phyloP scores from a whole-genome alignment of 2,113 vertebrate species.

The Epinephelus moara region DNA sequence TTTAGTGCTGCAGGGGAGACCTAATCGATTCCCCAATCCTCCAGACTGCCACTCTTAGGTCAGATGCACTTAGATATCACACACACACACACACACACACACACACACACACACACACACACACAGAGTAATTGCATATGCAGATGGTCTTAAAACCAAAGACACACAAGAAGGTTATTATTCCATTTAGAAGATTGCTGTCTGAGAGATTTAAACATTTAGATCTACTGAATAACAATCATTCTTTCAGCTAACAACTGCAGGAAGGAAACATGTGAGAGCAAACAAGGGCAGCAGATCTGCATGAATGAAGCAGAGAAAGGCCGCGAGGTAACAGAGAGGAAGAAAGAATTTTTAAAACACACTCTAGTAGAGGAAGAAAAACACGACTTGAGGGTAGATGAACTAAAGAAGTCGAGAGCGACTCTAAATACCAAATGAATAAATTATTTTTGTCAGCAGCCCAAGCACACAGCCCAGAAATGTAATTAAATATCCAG shows the following conservation, averaged over 20 bases:
- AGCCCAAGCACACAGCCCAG: constrained; percentile 51
- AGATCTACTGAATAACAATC: not conserved
- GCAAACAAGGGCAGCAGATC: not conserved
- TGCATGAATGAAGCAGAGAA: constrained; percentile 31
- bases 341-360: constrained; percentile 22
- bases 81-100: not conserved
- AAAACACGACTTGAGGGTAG: not conserved
- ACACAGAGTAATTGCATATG: constrained; percentile 6
- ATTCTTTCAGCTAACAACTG: not conserved
- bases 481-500: constrained; percentile 78
- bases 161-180: constrained; percentile 7
- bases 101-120: not conserved
- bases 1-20: constrained; percentile 61
- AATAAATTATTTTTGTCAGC: constrained; percentile 69
- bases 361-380: not conserved
- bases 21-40: constrained; percentile 72
- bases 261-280: not conserved
- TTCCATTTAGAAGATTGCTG: constrained; percentile 15
- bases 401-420: constrained; percentile 33
- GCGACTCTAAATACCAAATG: constrained; percentile 40
- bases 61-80: constrained; percentile 57
- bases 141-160: constrained; percentile 18
- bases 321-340: not conserved
- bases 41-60: constrained; percentile 65
- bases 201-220: constrained; percentile 10